Conservation (phyloP, 1,140 invertebrate genomes). For the Bombus confusus region DNA sequence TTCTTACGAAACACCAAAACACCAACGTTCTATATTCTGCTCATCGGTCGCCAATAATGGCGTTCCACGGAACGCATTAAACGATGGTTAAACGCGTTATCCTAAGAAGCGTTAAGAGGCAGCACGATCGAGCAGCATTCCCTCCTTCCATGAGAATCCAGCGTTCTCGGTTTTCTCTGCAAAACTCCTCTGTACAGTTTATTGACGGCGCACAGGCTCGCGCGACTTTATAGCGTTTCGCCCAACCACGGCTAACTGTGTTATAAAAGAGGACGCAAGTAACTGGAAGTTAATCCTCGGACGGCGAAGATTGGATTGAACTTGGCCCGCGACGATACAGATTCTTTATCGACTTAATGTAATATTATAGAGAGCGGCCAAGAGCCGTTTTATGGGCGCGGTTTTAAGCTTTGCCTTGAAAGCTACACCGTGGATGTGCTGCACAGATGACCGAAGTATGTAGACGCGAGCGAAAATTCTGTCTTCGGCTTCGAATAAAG, state of each 20-base stretch:
- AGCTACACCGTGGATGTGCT: not conserved
- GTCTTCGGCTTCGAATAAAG: no score
- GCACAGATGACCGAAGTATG: not conserved
- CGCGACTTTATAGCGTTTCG: conserved; percentile 23
- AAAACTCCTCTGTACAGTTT: conserved; percentile 19
- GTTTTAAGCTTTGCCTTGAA: not conserved
- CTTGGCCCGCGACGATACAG: conserved; percentile 29
- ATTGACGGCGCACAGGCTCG: conserved; percentile 13
- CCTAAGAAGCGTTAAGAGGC: conserved; percentile 11
- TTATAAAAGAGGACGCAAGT: conserved; percentile 32
- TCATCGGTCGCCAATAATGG: not conserved
- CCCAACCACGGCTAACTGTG: conserved; percentile 26
- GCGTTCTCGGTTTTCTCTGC: not conserved
- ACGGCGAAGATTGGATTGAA: conserved; percentile 38
- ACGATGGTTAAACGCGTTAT: conserved; percentile 18
- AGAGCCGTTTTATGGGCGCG: not conserved
- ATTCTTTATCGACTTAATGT: conserved; percentile 41
- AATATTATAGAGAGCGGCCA: not conserved
- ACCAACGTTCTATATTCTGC: not conserved
- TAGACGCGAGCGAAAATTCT: not conserved
- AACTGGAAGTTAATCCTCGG: conserved; percentile 30
- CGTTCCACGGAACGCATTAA: conserved; percentile 15
- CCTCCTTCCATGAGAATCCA: not conserved
- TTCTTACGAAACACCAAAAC: not conserved
- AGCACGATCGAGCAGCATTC: not conserved